Evolutionary conservation across 1,140 invertebrate genomes (phyloP), one percentile per base, ranked within the genome.

Genomic region (Chironomus tepperi): DNA sequence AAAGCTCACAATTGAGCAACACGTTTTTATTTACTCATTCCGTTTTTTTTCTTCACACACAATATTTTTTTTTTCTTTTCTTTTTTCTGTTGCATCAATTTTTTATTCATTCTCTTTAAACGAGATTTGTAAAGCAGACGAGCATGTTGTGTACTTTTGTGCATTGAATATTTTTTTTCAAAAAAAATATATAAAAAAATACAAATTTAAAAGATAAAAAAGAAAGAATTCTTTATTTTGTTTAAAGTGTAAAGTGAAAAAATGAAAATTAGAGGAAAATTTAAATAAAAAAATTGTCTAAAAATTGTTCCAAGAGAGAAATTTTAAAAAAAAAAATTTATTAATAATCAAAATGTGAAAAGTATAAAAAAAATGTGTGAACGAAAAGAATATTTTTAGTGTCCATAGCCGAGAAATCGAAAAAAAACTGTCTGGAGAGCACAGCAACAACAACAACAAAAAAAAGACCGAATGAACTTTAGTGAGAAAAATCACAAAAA

Each of bases 401-500:
- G 47, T n/a, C 47, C n/a, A n/a, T 12, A 57, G 15, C 10, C n/a
- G 47, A 57, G 47, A 57, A 57, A 12, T 57, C n/a, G 12, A 57
- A 57, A n/a, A n/a, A n/a, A 47, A 12, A n/a, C n/a, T 57, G 47
- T 57, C 47, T 57, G 47, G 47, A 57, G 12, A n/a, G 47, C 12
- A 57, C 12, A n/a, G n/a, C 12, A 57, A n/a, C 12, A 15, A 57
- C 3, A 12, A 15, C 12, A n/a, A 10, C 3, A 57, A n/a, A n/a
- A 57, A 57, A 57, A 57, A 57, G 47, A 57, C 47, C 47, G 47
- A 57, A 57, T 57, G 47, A 57, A 57, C 47, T 57, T 57, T 57
- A 57, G 47, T 57, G 47, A 57, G 47, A 57, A 57, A 57, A 57
- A 57, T 57, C 47, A 57, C n/a, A n/a, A n/a, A n/a, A n/a, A 57